Evolutionary conservation across 2,113 vertebrate genomes (phyloP).

Genomic region (Protobothrops mucrosquamatus): DNA sequence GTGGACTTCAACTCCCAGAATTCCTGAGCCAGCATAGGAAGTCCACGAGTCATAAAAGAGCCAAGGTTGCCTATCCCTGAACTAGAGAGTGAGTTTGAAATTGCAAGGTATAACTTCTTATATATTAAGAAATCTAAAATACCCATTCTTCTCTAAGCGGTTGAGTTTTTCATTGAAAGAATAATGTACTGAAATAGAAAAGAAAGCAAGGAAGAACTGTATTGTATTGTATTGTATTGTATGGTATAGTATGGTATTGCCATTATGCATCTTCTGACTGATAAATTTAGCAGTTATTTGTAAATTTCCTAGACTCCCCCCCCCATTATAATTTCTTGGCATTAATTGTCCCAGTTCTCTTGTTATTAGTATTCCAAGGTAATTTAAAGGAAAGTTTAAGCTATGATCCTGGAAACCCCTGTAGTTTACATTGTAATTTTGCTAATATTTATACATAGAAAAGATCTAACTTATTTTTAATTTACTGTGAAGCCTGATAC

Average conservation of each 20-base stretch:
- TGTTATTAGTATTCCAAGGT: not conserved
- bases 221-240: not conserved
- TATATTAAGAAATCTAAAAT: not conserved
- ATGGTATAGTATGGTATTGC: not conserved
- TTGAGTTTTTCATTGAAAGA: not conserved
- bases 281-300: not conserved
- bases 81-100: not conserved
- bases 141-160: not conserved
- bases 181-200: not conserved
- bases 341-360: not conserved
- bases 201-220: not conserved
- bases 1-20: too few species aligned
- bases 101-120: not conserved
- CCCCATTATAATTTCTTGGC: not conserved
- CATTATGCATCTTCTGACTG: not conserved
- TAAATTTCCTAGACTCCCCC: not conserved
- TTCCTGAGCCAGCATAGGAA: too few species aligned
- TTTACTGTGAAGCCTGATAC: too few species aligned
- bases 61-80: not conserved
- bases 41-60: too few species aligned
- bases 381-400: too few species aligned
- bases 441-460: too few species aligned
- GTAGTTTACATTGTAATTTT: too few species aligned
- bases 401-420: too few species aligned
- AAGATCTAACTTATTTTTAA: too few species aligned